Percentiles rank a stretch among this genome's conserved stretches.
Evolutionary conservation across 2,797 vertebrate genomes (phyloP).

Genomic region (Enteromius fasciolatus): DNA sequence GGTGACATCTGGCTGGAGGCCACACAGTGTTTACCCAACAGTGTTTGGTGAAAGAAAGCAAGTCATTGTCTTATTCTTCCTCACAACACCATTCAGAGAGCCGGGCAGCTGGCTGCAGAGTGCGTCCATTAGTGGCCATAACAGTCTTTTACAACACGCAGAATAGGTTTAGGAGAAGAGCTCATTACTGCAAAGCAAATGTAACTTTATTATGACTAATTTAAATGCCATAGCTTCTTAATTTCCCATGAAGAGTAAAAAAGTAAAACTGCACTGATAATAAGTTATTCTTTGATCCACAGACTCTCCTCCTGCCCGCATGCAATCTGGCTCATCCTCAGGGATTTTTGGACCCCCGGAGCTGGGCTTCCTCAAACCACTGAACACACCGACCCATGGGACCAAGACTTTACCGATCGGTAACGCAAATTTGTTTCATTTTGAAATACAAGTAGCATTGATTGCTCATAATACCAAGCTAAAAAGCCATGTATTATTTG

Average conservation of each 20-base stretch:
- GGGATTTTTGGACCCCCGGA: constrained; percentile 88
- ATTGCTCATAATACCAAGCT: constrained; percentile 1
- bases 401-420: constrained; percentile 90
- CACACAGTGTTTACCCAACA: constrained; percentile 48
- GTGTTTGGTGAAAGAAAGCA: constrained; percentile 48
- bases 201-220: background rate
- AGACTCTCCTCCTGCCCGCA: constrained; percentile 87
- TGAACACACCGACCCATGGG: constrained; percentile 84
- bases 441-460: constrained; percentile 15
- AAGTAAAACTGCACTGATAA: background rate
- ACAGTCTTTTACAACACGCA: constrained; percentile 19
- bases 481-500: background rate
- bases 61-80: constrained; percentile 49
- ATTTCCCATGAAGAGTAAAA: background rate
- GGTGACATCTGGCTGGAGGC: constrained; percentile 51
- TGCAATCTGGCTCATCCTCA: constrained; percentile 79
- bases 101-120: constrained; percentile 37
- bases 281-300: constrained; percentile 31
- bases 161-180: background rate
- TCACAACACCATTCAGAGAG: constrained; percentile 41
- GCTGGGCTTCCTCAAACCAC: constrained; percentile 84
- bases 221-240: background rate
- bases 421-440: constrained; percentile 62
- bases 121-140: constrained; percentile 28
- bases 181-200: constrained; percentile 7